Evolutionary conservation across 2,888 invertebrate species (phyloP).

Genomic region (Cheilosia vernalis): DNA sequence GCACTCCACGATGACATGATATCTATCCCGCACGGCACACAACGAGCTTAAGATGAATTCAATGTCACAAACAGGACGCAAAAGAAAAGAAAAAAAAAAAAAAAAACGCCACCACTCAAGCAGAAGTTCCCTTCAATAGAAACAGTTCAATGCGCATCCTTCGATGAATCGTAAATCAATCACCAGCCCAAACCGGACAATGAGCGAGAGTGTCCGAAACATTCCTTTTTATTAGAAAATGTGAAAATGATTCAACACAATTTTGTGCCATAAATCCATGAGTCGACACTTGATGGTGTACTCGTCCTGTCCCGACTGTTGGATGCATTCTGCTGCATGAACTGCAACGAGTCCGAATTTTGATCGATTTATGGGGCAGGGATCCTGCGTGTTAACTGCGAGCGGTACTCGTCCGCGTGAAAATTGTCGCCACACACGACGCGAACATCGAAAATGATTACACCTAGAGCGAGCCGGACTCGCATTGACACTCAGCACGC

Average conservation of each 20-base stretch:
- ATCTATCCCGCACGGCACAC: slow-evolving; percentile 2
- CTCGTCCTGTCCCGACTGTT: not conserved
- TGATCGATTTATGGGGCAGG: slow-evolving; percentile 69
- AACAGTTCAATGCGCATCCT: slow-evolving; percentile 45
- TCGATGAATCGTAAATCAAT: slow-evolving; percentile 70
- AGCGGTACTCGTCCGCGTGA: slow-evolving; percentile 59
- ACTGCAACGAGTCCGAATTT: slow-evolving; percentile 53
- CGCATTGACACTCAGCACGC: slow-evolving; percentile 42
- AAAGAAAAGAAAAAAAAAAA: not conserved
- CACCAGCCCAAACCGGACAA: slow-evolving; percentile 50
- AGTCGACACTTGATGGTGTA: slow-evolving; percentile 52
- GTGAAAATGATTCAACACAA: slow-evolving; percentile 60
- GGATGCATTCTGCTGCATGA: slow-evolving; percentile 20
- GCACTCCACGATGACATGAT: slow-evolving; percentile 50
- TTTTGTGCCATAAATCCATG: slow-evolving; percentile 55
- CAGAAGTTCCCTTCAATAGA: slow-evolving; percentile 32
- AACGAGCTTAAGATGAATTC: slow-evolving; percentile 53
- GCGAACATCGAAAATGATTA: slow-evolving; percentile 59
- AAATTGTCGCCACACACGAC: slow-evolving; percentile 57
- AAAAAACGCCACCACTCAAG: slow-evolving; percentile 35
- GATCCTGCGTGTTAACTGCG: slow-evolving; percentile 28
- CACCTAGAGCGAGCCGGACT: slow-evolving; percentile 28
- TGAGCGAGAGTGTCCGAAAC: slow-evolving; percentile 50
- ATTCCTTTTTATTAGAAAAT: slow-evolving; percentile 72
- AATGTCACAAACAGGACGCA: slow-evolving; percentile 62